A percentile compares a stretch with the other conserved stretches of the same genome.
Conservation (phyloP, 2,888 invertebrate genomes). For the Leptopilina drosophilae region DNA sequence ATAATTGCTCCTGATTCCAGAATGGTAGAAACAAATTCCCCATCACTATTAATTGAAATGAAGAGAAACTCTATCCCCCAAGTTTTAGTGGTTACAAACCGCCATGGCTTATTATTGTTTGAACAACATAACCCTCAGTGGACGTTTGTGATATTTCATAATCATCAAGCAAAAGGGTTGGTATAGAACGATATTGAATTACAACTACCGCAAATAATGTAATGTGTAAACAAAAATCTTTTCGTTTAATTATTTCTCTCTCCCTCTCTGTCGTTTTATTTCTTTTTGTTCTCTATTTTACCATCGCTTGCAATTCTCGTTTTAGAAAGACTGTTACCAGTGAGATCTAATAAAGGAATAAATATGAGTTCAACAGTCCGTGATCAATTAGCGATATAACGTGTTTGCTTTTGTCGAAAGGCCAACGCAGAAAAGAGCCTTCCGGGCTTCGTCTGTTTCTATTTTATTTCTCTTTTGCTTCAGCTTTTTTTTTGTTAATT, state of each 20-base stretch:
- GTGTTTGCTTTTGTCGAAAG: constrained; percentile 26
- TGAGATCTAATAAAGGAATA: constrained; percentile 47
- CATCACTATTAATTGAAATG: no score
- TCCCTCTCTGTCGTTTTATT: not conserved
- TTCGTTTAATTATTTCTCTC: not conserved
- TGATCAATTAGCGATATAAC: constrained; percentile 47
- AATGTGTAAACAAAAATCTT: constrained; percentile 39
- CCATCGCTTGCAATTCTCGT: not conserved
- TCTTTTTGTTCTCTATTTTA: not conserved
- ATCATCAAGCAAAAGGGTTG: constrained; percentile 60
- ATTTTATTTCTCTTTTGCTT: constrained; percentile 21
- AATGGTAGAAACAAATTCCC: no score
- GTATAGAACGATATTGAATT: constrained; percentile 59
- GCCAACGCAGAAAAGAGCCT: constrained; percentile 6
- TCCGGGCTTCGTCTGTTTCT: constrained; percentile 21
- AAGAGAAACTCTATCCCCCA: no score
- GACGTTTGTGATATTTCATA: constrained; percentile 64
- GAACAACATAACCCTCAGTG: constrained; percentile 57
- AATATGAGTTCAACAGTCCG: constrained; percentile 45
- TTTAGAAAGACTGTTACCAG: not conserved
- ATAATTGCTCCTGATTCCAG: no score
- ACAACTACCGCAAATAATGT: constrained; percentile 48
- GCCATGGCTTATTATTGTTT: constrained; percentile 57
- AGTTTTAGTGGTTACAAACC: no score
- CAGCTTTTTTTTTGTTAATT: not conserved